Evolutionary conservation across 1,140 invertebrate genomes (phyloP).

Genomic region (Euura lappo): DNA sequence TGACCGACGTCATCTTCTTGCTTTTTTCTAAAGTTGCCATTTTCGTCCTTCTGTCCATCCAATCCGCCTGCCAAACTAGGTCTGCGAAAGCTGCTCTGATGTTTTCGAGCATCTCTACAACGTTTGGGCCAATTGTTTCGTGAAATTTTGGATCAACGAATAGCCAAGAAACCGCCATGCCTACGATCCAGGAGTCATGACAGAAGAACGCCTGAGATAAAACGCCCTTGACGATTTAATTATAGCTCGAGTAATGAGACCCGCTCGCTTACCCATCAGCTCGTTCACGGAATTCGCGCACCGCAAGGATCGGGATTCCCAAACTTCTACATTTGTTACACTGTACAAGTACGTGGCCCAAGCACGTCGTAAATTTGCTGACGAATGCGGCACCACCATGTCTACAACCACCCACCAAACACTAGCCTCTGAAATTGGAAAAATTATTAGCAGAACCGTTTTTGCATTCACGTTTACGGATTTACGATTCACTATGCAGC

Average conservation of each 20-base stretch:
- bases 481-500: neutral
- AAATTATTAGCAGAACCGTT: neutral
- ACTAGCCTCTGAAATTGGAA: conserved; percentile 60
- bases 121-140: conserved; percentile 32
- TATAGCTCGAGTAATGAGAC: conserved; percentile 40
- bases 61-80: conserved; percentile 71
- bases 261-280: conserved; percentile 72
- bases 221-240: neutral
- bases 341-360: conserved; percentile 49
- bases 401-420: conserved; percentile 74
- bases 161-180: conserved; percentile 55
- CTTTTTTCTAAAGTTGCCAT: conserved; percentile 75
- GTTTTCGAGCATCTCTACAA: conserved; percentile 72
- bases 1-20: conserved; percentile 73
- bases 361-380: conserved; percentile 58
- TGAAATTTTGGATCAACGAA: conserved; percentile 49
- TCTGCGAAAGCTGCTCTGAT: conserved; percentile 79
- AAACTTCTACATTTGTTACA: conserved; percentile 49
- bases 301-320: conserved; percentile 63
- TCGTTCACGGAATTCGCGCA: conserved; percentile 70
- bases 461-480: neutral
- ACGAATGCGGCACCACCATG: conserved; percentile 68
- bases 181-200: conserved; percentile 26
- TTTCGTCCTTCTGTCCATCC: conserved; percentile 88
- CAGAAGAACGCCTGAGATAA: conserved; percentile 1